Conservation (phyloP, 2,888 invertebrate species). For the Nowickia ferox region DNA sequence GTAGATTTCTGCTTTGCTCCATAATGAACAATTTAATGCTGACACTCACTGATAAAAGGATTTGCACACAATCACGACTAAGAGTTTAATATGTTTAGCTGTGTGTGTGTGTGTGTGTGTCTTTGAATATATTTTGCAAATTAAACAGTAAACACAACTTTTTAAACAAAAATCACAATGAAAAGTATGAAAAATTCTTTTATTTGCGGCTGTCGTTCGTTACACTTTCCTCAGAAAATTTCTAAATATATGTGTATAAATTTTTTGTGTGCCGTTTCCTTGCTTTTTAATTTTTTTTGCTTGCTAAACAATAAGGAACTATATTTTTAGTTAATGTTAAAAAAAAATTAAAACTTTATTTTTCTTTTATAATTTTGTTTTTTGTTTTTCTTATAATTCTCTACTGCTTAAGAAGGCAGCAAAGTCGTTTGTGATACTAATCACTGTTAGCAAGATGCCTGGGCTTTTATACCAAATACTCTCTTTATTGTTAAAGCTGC, state of each 20-base stretch:
- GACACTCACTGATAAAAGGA: constrained; percentile 36
- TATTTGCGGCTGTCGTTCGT: constrained; percentile 11
- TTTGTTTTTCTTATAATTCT: constrained; percentile 69
- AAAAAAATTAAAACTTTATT: constrained; percentile 41
- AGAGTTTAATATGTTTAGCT: not conserved
- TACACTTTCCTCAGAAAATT: constrained; percentile 16
- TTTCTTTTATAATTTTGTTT: constrained; percentile 8
- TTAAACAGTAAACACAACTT: constrained; percentile 11
- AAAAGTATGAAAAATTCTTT: not conserved
- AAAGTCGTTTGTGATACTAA: constrained; percentile 75
- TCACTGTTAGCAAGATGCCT: constrained; percentile 73
- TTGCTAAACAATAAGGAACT: constrained; percentile 37
- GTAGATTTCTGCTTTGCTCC: constrained; percentile 47
- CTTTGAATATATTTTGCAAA: not conserved
- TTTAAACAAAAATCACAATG: constrained; percentile 18
- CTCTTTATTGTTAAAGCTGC: constrained; percentile 49
- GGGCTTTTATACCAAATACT: constrained; percentile 76
- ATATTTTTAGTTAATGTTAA: constrained; percentile 2
- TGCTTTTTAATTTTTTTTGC: not conserved
- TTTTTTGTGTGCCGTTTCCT: not conserved
- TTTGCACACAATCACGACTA: constrained; percentile 14
- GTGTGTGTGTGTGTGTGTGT: not conserved
- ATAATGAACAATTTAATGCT: constrained; percentile 43
- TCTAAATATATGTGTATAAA: constrained; percentile 12
- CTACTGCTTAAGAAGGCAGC: constrained; percentile 66